Conservation (phyloP, 2,888 invertebrate species). For the Eupithecia tripunctaria region DNA sequence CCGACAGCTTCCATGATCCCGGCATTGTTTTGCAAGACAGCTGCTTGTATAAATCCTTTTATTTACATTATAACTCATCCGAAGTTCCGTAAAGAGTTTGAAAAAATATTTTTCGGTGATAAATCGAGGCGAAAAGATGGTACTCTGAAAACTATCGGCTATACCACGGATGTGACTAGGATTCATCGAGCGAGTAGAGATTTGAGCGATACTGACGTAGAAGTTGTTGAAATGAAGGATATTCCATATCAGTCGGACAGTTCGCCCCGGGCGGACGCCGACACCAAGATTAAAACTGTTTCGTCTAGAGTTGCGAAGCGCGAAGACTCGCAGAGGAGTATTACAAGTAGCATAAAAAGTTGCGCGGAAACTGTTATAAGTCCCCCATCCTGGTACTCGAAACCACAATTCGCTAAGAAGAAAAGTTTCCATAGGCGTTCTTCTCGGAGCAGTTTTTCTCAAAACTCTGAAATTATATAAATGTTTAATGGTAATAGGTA, state of each 20-base stretch:
- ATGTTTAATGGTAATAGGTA: conserved; percentile 3
- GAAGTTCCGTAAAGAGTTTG: conserved; percentile 87
- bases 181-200: conserved; percentile 71
- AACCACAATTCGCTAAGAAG: conserved; percentile 81
- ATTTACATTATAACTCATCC: conserved; percentile 92
- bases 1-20: conserved; percentile 90
- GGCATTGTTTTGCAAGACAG: conserved; percentile 91
- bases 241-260: conserved; percentile 67
- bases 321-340: conserved; percentile 66
- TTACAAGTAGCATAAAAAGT: conserved; percentile 66
- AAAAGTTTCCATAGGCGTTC: conserved; percentile 76
- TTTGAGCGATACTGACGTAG: conserved; percentile 79
- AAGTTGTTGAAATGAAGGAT: conserved; percentile 82
- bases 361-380: conserved; percentile 68
- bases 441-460: conserved; percentile 61
- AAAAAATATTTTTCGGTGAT: conserved; percentile 71
- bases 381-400: conserved; percentile 82
- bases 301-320: conserved; percentile 67
- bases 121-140: conserved; percentile 72
- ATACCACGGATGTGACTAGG: conserved; percentile 63
- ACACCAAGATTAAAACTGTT: conserved; percentile 59
- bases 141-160: conserved; percentile 69
- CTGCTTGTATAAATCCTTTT: conserved; percentile 92
- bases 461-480: conserved; percentile 54
- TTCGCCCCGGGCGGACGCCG: conserved; percentile 43